phyloP scores from a whole-genome alignment of 1,140 invertebrate species.

The Sycophaga agraensis region DNA sequence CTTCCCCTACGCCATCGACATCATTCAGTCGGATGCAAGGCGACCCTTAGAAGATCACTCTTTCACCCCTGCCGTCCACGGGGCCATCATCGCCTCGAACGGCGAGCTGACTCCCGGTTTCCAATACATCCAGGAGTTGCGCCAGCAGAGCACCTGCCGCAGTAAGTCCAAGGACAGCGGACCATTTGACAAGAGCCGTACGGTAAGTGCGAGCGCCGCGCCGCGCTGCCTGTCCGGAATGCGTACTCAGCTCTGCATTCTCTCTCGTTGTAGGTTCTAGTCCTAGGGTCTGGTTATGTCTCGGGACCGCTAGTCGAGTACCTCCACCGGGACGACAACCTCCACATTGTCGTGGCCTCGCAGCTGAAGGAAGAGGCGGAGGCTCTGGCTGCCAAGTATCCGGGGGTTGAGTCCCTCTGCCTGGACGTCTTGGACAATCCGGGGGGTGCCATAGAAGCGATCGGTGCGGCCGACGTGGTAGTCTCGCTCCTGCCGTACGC shows the following conservation, averaged over 20 bases:
- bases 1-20: conserved; percentile 85
- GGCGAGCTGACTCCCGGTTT: conserved; percentile 88
- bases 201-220: background rate
- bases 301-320: conserved; percentile 93
- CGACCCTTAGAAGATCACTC: conserved; percentile 78
- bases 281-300: conserved; percentile 95
- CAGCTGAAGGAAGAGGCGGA: conserved; percentile 88
- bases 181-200: background rate
- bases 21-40: conserved; percentile 88
- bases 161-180: conserved; percentile 51
- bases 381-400: conserved; percentile 71
- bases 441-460: conserved; percentile 71
- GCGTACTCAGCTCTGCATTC: no score
- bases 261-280: conserved; percentile 70
- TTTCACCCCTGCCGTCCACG: conserved; percentile 76
- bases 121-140: conserved; percentile 92
- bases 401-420: conserved; percentile 78
- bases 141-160: conserved; percentile 56
- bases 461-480: conserved; percentile 75
- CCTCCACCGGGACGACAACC: conserved; percentile 77
- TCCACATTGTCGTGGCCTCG: conserved; percentile 85
- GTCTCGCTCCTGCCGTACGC: conserved; percentile 92
- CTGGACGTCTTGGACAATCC: conserved; percentile 76
- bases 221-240: no score
- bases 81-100: conserved; percentile 95